phyloP scores from a whole-genome alignment of 2,888 invertebrate genomes.

The Mimumesa dahlbomi region DNA sequence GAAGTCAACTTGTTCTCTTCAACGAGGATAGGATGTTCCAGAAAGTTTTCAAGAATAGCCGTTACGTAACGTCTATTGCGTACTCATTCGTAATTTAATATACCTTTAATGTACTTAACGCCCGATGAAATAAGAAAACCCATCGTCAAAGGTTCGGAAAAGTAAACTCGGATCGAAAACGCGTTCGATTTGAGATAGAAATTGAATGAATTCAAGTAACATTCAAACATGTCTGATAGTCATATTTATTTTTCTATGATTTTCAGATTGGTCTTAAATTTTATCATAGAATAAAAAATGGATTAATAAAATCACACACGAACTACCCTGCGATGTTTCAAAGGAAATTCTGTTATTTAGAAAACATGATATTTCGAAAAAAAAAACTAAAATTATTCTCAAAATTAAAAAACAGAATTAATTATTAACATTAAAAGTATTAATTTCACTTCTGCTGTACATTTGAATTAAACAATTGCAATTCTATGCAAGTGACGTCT shows the following conservation, averaged over 20 bases:
- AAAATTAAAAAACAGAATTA: too few relatives aligned
- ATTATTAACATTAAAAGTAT: too few relatives aligned
- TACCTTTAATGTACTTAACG: constrained; percentile 63
- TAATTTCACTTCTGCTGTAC: too few relatives aligned
- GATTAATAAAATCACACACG: too few relatives aligned
- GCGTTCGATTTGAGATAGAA: constrained; percentile 17
- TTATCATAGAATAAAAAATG: too few relatives aligned
- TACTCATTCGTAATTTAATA: constrained; percentile 65
- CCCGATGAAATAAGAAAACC: constrained; percentile 51
- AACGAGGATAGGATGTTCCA: constrained; percentile 43
- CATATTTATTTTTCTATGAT: background rate
- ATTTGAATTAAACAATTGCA: too few relatives aligned
- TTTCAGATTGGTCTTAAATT: too few relatives aligned
- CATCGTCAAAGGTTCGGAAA: constrained; percentile 21
- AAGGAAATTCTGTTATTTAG: too few relatives aligned
- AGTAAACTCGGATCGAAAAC: constrained; percentile 23
- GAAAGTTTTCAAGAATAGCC: constrained; percentile 65
- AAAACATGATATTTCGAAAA: too few relatives aligned
- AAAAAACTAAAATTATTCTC: too few relatives aligned
- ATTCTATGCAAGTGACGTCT: too few relatives aligned
- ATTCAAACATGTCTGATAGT: background rate
- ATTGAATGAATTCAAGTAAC: background rate
- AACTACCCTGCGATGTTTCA: too few relatives aligned
- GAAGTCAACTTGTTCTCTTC: constrained; percentile 37
- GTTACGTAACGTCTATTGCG: constrained; percentile 68